Evolutionary conservation across 2,888 invertebrate species (phyloP).

Genomic region (Slavum lentiscoides): DNA sequence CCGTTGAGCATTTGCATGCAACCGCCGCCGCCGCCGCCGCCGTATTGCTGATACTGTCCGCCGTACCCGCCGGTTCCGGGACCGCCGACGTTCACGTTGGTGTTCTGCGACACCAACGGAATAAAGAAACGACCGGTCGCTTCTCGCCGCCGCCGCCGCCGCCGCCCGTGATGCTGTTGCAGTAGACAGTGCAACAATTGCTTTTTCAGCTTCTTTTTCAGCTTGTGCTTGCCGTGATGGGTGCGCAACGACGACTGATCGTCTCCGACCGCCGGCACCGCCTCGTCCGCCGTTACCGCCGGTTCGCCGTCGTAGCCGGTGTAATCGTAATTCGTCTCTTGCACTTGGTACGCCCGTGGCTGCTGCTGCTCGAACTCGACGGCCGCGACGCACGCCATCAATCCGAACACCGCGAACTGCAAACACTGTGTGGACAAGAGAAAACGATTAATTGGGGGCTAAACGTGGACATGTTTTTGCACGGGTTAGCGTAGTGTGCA

Average conservation of each 20-base stretch:
- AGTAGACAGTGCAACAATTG: constrained; percentile 15
- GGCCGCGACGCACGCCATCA: neutral
- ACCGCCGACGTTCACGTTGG: constrained; percentile 47
- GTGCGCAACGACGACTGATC: constrained; percentile 1
- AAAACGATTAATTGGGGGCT: no score
- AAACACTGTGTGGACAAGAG: neutral
- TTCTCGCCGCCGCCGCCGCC: constrained; percentile 17
- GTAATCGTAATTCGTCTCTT: neutral
- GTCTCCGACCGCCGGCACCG: neutral
- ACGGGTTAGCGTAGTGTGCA: no score
- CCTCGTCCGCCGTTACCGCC: neutral
- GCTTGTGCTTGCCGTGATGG: constrained; percentile 26
- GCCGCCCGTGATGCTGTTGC: neutral
- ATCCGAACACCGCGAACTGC: neutral
- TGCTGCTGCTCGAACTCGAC: constrained; percentile 19
- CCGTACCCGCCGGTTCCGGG: neutral
- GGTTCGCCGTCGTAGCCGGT: neutral
- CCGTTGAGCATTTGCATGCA: constrained; percentile 32
- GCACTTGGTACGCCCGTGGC: neutral
- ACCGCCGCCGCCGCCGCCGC: neutral
- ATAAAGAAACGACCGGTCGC: constrained; percentile 27
- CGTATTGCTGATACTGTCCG: neutral
- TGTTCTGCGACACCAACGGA: constrained; percentile 41
- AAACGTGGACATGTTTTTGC: no score
- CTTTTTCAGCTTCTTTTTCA: constrained; percentile 42